Percentiles rank a stretch among this genome's conserved stretches.
Conservation (phyloP, 2,113 vertebrate species). For the Saccopteryx leptura region DNA sequence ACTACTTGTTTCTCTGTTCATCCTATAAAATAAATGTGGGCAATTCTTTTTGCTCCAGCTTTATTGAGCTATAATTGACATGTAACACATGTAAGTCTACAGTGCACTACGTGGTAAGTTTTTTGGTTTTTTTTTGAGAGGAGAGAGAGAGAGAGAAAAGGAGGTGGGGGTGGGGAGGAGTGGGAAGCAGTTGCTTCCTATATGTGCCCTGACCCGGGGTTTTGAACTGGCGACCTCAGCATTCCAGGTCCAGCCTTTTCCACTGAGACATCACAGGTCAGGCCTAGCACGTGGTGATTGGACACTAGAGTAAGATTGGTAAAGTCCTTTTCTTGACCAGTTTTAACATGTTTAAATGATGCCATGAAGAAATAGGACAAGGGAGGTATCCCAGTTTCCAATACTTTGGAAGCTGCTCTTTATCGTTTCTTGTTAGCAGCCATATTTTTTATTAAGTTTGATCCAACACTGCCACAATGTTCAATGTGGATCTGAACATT, state of each 20-base stretch:
- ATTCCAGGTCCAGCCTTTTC: no score
- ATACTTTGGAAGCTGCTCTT: background rate
- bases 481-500: background rate
- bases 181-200: no score
- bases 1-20: background rate
- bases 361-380: background rate
- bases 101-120: background rate
- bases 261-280: no score
- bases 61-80: background rate
- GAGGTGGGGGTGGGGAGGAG: no score
- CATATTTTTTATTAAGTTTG: background rate
- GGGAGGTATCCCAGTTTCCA: background rate
- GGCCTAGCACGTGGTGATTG: background rate
- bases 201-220: no score
- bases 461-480: background rate
- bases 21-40: background rate
- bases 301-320: background rate
- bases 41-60: background rate
- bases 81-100: background rate
- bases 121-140: no score
- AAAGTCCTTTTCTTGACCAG: background rate
- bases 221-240: no score
- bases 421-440: background rate
- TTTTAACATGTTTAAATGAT: conserved; percentile 4
- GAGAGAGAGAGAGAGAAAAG: no score